These are phyloP conservation scores for Telenomus remus DNA, from an alignment of 1,140 invertebrate genomes.

Conservation along the genomic window DNA sequence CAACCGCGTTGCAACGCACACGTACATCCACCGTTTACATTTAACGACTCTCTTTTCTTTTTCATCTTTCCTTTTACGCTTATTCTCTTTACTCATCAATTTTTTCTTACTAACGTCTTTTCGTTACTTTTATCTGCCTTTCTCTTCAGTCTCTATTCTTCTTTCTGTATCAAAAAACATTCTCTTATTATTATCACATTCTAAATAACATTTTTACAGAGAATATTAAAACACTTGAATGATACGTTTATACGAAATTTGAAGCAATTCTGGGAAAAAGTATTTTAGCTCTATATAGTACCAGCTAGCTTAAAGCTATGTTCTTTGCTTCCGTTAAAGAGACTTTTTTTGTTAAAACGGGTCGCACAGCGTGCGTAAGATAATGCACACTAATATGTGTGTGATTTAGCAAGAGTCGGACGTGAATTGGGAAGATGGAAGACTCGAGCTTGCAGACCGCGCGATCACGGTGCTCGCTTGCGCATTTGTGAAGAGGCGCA, in stretches of 20 bases:
- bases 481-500: slow-evolving; percentile 52
- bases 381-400: slow-evolving; percentile 35
- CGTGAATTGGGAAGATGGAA: slow-evolving; percentile 49
- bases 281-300: too few relatives aligned
- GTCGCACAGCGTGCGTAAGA: slow-evolving; percentile 25
- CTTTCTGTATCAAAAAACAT: too few relatives aligned
- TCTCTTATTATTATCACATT: too few relatives aligned
- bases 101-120: not conserved
- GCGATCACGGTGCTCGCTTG: slow-evolving; percentile 45
- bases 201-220: too few relatives aligned
- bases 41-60: slow-evolving; percentile 63
- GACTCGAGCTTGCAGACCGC: slow-evolving; percentile 35
- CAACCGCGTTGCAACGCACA: slow-evolving; percentile 62
- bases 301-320: too few relatives aligned
- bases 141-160: too few relatives aligned
- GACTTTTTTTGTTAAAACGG: slow-evolving; percentile 13
- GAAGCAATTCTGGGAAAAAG: too few relatives aligned
- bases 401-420: slow-evolving; percentile 40
- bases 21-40: slow-evolving; percentile 67
- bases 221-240: too few relatives aligned
- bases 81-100: slow-evolving; percentile 22
- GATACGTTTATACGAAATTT: too few relatives aligned
- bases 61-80: slow-evolving; percentile 48
- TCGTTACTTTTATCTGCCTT: too few relatives aligned
- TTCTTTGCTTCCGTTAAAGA: slow-evolving; percentile 5